These are phyloP conservation scores for Hirtodrosophila confusa DNA, from an alignment of 2,888 invertebrate species.

Conservation along the genomic window DNA sequence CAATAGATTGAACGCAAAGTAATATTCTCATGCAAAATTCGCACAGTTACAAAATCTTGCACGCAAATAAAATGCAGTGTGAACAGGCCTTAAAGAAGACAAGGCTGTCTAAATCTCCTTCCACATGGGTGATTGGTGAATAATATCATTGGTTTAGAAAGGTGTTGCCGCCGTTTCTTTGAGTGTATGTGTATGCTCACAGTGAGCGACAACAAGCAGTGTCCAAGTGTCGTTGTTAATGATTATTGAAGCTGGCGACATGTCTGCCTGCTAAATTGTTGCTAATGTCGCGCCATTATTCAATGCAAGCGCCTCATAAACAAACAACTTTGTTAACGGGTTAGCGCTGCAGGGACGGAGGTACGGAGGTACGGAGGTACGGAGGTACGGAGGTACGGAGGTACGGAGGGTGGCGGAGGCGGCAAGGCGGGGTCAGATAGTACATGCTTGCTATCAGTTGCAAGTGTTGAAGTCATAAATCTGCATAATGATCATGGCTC, in stretches of 20 bases:
- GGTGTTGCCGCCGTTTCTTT: no score
- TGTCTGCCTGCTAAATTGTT: constrained; percentile 66
- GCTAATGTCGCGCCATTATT: constrained; percentile 64
- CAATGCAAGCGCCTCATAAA: constrained; percentile 76
- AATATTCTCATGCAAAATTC: no score
- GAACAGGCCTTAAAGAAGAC: no score
- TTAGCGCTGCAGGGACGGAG: neutral
- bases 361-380: no score
- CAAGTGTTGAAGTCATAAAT: constrained; percentile 79
- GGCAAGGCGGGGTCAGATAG: neutral
- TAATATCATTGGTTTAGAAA: no score
- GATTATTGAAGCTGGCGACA: constrained; percentile 72
- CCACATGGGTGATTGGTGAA: no score
- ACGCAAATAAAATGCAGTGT: no score
- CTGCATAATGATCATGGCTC: constrained; percentile 64
- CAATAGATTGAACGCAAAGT: no score
- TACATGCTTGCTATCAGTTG: constrained; percentile 57
- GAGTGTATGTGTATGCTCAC: constrained; percentile 5
- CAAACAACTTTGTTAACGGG: constrained; percentile 73
- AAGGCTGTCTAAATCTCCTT: no score
- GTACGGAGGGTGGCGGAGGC: no score
- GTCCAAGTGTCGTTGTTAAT: constrained; percentile 70
- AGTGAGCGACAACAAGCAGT: constrained; percentile 28
- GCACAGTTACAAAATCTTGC: no score
- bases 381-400: no score